These are phyloP conservation scores for Squalus acanthias DNA, from an alignment of 2,797 vertebrate species.

Conservation along the genomic window DNA sequence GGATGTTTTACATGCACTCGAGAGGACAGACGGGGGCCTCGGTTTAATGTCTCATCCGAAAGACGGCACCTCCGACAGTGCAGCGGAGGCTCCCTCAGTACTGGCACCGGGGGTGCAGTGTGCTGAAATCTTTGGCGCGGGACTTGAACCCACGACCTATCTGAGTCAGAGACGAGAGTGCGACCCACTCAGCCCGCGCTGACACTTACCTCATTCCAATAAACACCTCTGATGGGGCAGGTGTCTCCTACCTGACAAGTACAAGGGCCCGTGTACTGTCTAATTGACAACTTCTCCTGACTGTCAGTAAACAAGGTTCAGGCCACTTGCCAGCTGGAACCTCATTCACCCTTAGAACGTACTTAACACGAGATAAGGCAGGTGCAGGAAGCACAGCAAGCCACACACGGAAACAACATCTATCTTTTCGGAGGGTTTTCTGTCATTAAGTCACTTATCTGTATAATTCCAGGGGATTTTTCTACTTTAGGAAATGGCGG, in stretches of 20 bases:
- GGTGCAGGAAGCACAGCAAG: background rate
- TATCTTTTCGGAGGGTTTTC: background rate
- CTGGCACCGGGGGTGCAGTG: background rate
- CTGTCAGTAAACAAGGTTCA: no score
- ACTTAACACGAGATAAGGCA: background rate
- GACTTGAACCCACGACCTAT: background rate
- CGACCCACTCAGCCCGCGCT: background rate
- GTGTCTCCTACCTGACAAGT: background rate
- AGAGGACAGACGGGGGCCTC: no score
- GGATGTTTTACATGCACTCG: no score
- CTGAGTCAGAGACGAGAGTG: background rate
- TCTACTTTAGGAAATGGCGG: background rate
- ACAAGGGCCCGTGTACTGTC: background rate
- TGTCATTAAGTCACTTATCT: conserved; percentile 32
- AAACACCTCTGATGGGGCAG: background rate
- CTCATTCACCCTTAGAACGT: background rate
- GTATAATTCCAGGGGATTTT: background rate
- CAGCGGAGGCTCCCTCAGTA: no score
- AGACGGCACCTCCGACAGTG: no score
- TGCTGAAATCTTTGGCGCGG: background rate
- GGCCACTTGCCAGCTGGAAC: background rate
- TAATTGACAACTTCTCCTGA: background rate
- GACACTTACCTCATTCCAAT: background rate
- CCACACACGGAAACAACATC: background rate
- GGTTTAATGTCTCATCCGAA: no score